Base-by-base conservation (phyloP, 2,888 invertebrate genomes). In the Eumacrocentrus americanus region DNA sequence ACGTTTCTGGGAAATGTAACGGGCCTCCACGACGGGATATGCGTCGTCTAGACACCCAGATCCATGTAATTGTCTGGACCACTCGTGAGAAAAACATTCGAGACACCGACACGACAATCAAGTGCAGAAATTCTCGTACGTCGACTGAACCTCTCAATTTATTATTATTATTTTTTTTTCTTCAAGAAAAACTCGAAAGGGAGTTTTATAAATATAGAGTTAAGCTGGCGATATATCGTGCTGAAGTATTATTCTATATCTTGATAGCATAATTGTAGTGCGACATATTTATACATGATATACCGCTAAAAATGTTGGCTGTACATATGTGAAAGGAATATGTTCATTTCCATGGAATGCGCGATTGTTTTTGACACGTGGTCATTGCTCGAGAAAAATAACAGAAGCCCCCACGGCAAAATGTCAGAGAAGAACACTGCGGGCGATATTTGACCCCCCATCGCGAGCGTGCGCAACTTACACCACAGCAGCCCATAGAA, bases 11-110 rank as follows among this genome's bases (percentile, higher is more conserved):
- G 67, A 67, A 74, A 70, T 71, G 73, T 71, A 66, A 64, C 61
- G 37, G 48, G 40, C 37, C 40, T 37, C 55, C 44, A 37, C 48
- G 35, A 40, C 59, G 69, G 72, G 72, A 72, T 70, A 65, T 67
- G 57, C 66, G 22, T 61, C 65, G 79, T 79, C 79, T 79, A 79
- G 79, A 79, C 79, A 75, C 61, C 74, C 76, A 77, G 79, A 78
- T 70, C 73, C 70, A 67, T 67, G 71, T 73, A 74, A 78, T 78
- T 75, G 78, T 77, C 77, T 78, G 74, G 71, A 37, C 44, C 64
- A 67, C 68, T 72, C 71, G 68, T 72, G 72, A 70, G 70, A 71
- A 73, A 70, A 70, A 66, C 66, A 66, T 62, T 54, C 42, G 60
- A 54, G 59, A 63, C 59, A 64, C 51, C 57, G 64, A 46, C 64